phyloP scores from a whole-genome alignment of 2,797 vertebrate species.

The Salarias fasciatus region DNA sequence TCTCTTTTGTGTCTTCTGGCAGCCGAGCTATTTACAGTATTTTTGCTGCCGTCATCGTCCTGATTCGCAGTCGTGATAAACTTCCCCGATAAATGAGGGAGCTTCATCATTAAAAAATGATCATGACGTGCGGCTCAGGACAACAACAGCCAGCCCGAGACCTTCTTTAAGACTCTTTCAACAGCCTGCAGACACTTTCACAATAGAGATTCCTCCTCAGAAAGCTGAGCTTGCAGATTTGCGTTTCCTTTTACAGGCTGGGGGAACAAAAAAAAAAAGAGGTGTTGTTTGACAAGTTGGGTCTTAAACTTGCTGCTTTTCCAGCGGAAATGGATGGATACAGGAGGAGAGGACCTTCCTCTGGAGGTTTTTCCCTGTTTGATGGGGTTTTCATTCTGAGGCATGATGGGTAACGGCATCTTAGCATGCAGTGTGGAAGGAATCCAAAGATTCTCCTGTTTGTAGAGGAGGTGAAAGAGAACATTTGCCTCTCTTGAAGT shows the following conservation, averaged over 20 bases:
- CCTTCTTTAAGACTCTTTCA: constrained; percentile 9
- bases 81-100: constrained; percentile 27
- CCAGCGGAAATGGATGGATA: constrained; percentile 63
- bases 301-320: constrained; percentile 60
- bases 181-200: constrained; percentile 25
- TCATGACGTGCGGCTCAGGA: constrained; percentile 29
- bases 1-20: constrained; percentile 63
- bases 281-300: constrained; percentile 56
- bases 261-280: constrained; percentile 1
- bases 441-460: too few relatives aligned
- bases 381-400: constrained; percentile 60
- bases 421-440: too few relatives aligned
- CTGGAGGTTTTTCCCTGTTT: constrained; percentile 68
- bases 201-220: constrained; percentile 34
- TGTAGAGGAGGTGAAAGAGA: too few relatives aligned
- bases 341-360: constrained; percentile 52
- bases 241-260: constrained; percentile 24
- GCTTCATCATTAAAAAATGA: constrained; percentile 35
- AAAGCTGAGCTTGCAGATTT: constrained; percentile 61
- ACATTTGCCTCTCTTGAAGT: too few relatives aligned
- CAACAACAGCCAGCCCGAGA: constrained; percentile 3
- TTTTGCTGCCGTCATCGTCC: constrained; percentile 53
- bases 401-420: too few relatives aligned
- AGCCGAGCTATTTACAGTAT: constrained; percentile 64
- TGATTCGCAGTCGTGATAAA: constrained; percentile 56